phyloP scores from a whole-genome alignment of 1,140 invertebrate genomes.

The Bombus confusus region DNA sequence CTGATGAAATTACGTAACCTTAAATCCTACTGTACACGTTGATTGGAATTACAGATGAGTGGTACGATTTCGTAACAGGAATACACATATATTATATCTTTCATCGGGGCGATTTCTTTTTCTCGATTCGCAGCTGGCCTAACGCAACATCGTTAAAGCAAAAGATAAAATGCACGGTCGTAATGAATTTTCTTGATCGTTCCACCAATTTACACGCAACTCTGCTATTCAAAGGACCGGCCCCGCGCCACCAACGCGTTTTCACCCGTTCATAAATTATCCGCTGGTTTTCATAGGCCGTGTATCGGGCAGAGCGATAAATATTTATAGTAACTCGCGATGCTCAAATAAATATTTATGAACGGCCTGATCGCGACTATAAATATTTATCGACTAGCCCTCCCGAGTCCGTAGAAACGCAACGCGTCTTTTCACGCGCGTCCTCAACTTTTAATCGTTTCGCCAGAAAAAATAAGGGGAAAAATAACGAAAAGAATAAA shows the following conservation, averaged over 20 bases:
- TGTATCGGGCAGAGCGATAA: conserved; percentile 39
- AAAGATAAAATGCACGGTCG: not conserved
- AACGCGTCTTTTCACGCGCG: conserved; percentile 13
- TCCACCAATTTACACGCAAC: conserved; percentile 35
- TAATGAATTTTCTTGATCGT: conserved; percentile 30
- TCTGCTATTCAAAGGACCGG: conserved; percentile 1
- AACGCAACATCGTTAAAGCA: not conserved
- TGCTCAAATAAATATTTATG: conserved; percentile 55
- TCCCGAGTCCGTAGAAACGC: conserved; percentile 3
- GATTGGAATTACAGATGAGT: conserved; percentile 7
- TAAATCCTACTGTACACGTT: not conserved
- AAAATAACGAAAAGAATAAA: not conserved
- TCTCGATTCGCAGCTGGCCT: not conserved
- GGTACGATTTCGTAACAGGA: not conserved
- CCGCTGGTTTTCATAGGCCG: conserved; percentile 43
- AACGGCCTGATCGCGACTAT: conserved; percentile 30
- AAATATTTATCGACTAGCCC: conserved; percentile 44
- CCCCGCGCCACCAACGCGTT: conserved; percentile 30
- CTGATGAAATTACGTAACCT: not conserved
- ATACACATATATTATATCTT: not conserved
- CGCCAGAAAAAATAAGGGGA: not conserved
- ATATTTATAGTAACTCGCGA: conserved; percentile 54
- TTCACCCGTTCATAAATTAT: conserved; percentile 50
- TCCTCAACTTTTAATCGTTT: not conserved
- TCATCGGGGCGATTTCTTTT: not conserved